Base-by-base conservation (phyloP, 1,140 invertebrate species). In the Hestina assimilis region DNA sequence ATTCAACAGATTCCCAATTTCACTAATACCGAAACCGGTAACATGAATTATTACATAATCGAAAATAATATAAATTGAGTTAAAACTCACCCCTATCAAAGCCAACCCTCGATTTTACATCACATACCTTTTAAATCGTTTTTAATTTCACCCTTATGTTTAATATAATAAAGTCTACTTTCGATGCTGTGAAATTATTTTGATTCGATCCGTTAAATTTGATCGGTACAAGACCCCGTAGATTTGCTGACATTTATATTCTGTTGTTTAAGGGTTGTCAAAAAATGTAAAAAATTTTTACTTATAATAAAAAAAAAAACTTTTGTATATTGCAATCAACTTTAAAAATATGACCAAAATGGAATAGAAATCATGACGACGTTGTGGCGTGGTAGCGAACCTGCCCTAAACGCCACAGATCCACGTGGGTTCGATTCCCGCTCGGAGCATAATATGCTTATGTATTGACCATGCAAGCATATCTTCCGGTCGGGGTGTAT, bases 181-280 rank as follows among this genome's bases (percentile, higher is more conserved):
- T 42, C 3, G 9, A 19, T 20, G 12, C n/a, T 8, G 8, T 40
- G 21, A 8, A 3, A 29, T 35, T 33, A 48, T 26, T 33, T 40
- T 48, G 33, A 46, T 35, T 53, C 14, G 57, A 62, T 57, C 59
- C 53, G 46, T 62, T 31, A 62, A 56, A 55, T 38, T 45, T 33
- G 52, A 51, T 38, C 53, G 33, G 24, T 14, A 24, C 9, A 17
- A 47, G 24, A 12, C 45, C 17, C 33, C 24, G 7, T 23, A 1
- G 54, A 42, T 57, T 57, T 50, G 20, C 54, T 48, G 54, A 42
- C 45, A 42, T 57, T 50, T 57, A 48, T 57, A 48, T 14, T 52
- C 23, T 52, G 40, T 42, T 38, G 7, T 35, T 14, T 21, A 35
- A 58, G 57, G 57, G 57, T 40, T 59, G 57, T 11, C 53, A 42